Conservation (phyloP, 30 jellyfish, hydroid and myxozoan species). For the Euphysa ruthae region DNA sequence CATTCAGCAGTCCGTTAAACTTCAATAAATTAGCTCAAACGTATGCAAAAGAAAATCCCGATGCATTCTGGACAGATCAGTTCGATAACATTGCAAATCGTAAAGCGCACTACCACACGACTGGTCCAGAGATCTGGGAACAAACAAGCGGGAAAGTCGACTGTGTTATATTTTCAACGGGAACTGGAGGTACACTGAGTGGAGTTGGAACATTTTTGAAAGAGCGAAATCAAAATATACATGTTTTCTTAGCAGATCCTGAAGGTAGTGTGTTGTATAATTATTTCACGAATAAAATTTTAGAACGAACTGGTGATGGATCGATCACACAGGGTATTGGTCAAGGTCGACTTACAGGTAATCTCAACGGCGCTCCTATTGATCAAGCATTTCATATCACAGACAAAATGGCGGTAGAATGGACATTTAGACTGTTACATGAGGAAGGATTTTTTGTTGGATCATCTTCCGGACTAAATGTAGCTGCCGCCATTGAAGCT, state of each 20-base stretch:
- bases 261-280: slow-evolving; percentile 80
- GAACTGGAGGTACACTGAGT: slow-evolving; percentile 91
- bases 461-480: slow-evolving; percentile 84
- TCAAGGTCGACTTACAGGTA: slow-evolving; percentile 71
- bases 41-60: slow-evolving; percentile 46
- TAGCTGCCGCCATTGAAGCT: slow-evolving; percentile 91
- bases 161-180: slow-evolving; percentile 82
- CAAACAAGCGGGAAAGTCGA: slow-evolving; percentile 93
- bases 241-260: slow-evolving; percentile 80
- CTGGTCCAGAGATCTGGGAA: slow-evolving; percentile 96
- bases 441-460: slow-evolving; percentile 93
- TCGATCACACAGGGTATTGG: slow-evolving; percentile 92
- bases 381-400: slow-evolving; percentile 81
- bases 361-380: slow-evolving; percentile 76
- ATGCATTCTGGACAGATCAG: slow-evolving; percentile 85
- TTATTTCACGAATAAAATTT: slow-evolving; percentile 53
- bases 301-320: slow-evolving; percentile 71
- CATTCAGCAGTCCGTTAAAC: slow-evolving; percentile 78
- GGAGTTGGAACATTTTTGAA: slow-evolving; percentile 81
- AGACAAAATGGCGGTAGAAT: slow-evolving; percentile 58
- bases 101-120: slow-evolving; percentile 81
- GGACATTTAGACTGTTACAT: slow-evolving; percentile 80
- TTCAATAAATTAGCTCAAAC: slow-evolving; percentile 81
- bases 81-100: slow-evolving; percentile 77
- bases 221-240: slow-evolving; percentile 57